Evolutionary conservation across 2,888 invertebrate species (phyloP), one percentile per base, ranked within the genome.

Genomic region (Neelides folsomi): DNA sequence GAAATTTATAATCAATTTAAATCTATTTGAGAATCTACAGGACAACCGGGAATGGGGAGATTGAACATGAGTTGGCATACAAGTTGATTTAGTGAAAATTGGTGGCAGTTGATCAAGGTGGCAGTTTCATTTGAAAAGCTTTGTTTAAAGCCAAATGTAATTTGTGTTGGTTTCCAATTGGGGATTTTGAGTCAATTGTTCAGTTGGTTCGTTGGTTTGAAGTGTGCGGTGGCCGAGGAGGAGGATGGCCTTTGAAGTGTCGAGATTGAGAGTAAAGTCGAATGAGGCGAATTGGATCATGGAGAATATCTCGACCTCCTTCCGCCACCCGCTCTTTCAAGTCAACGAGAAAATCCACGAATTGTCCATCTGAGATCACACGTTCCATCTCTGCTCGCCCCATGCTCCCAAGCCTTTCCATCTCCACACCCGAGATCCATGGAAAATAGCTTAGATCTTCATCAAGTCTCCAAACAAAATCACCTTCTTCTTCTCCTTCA

Each of bases 371-470:
- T 20, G 79, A 79, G 34, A 83, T 81, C 66, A 88, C 83, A 68
- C 88, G 87, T 53, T 83, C 82, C 66, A 88, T 75, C 58, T 85
- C 86, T 61, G 88, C 86, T 7, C 87, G 87, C 72, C 88, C 87
- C 87, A 88, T 88, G 68, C 88, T 86, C 55, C 86, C 85, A 41
- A 88, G 73, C 18, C 86, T 75, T 68, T 89, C 88, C 69, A 88
- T 72, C 68, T 88, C 88, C 58, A 83, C 82, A 56, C 86, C 87
- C 56, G 85, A 85, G 56, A 88, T 77, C 51, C 87, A 74, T 6
- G 87, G 86, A 65, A 88, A 85, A 69, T 86, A 86, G 66, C 86
- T 84, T 39, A 87, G 75, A 70, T 88, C 86, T 66, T 80, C 81
- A 68, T 84, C 83, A 54, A 86, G 75, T 63, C 83, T 78, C 35